These are phyloP conservation scores for Lerista edwardsae DNA, from an alignment of 2,797 vertebrate species.

Conservation along the genomic window DNA sequence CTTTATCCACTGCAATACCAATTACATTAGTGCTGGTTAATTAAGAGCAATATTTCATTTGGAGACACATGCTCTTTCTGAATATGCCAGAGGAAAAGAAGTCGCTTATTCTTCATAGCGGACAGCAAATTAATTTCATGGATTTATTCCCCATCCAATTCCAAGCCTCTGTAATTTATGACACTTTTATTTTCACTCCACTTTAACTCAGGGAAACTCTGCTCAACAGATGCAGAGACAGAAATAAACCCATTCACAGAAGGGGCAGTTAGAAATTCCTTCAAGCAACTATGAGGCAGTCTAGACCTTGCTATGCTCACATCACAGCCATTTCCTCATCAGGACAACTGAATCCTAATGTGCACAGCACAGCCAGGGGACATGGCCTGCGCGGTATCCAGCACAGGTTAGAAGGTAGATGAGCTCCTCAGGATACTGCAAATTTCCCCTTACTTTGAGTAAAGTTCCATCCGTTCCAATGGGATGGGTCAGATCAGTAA, in stretches of 20 bases:
- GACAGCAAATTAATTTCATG: conserved; percentile 1
- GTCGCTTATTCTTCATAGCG: conserved; percentile 4
- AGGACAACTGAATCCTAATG: too few relatives aligned
- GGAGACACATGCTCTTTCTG: neutral
- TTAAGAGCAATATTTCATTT: conserved; percentile 29
- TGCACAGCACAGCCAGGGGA: too few relatives aligned
- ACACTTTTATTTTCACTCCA: neutral
- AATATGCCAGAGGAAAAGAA: conserved; percentile 13
- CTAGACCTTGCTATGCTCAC: neutral
- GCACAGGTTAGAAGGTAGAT: too few relatives aligned
- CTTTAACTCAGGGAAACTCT: neutral
- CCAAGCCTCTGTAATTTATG: neutral
- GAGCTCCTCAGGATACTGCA: too few relatives aligned
- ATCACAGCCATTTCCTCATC: neutral
- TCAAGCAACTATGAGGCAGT: neutral
- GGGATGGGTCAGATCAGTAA: too few relatives aligned
- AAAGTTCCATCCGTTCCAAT: too few relatives aligned
- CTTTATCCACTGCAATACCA: conserved; percentile 9
- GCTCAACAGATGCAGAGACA: neutral
- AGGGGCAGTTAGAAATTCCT: neutral
- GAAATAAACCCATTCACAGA: neutral
- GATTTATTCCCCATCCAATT: neutral
- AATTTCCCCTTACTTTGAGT: too few relatives aligned
- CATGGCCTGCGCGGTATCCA: too few relatives aligned
- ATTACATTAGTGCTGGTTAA: conserved; percentile 26